Evolutionary conservation across 2,888 invertebrate genomes (phyloP), one percentile per base, ranked within the genome.

Genomic region (Matsumyia berberina): DNA sequence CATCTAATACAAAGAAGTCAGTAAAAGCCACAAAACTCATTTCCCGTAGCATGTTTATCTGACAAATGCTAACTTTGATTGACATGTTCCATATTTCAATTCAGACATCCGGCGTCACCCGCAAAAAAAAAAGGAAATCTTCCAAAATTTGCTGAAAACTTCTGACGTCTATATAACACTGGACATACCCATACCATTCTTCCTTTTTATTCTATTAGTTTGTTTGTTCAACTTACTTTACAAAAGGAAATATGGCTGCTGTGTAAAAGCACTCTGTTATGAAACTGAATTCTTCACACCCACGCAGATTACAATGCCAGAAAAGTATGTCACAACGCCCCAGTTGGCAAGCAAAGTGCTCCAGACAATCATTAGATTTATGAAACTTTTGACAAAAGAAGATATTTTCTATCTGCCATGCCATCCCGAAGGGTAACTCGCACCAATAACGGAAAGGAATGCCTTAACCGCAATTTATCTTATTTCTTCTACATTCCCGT

Each of bases 281-380:
- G 37, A 70, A 70, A 58, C 58, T 49, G 19, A 58, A 35, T 70
- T n/a, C 37, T 37, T 35, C 11, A 17, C 58, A 12, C 57, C 57
- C 70, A 70, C 37, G 33, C 24, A 57, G 9, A 67, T 33, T 17
- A 46, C 39, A 66, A 51, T 15, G 8, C 42, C 55, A 69, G 46
- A 37, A 49, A 58, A 58, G 49, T 70, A 58, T 49, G 49, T 58
- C 70, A 37, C 49, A 46, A 37, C 29, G 29, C 46, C 29, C 70
- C 70, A 49, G 37, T 58, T 46, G 44, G 60, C 19, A 46, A 37
- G 46, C 8, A 57, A 53, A 69, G 46, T 44, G 53, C 51, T 35
- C 55, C 33, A 64, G 37, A 74, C 64, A 62, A 51, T 69, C 60
- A 69, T 77, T 69, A 60, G 73, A 64, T 74, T 74, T 64, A 62